Conservation (phyloP, 2,888 invertebrate species). For the Athetis lepigone region DNA sequence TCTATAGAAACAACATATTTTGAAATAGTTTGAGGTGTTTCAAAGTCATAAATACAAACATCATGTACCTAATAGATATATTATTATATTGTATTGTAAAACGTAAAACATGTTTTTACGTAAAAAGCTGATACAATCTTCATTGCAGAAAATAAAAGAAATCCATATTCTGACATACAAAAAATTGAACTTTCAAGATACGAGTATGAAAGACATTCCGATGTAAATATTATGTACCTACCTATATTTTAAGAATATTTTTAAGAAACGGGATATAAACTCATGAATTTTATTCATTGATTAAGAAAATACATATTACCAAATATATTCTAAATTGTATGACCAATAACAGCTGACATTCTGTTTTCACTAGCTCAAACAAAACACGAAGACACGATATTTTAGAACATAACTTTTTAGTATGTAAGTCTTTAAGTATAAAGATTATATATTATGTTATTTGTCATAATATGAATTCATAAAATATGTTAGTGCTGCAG, state of each 20-base stretch:
- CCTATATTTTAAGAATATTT: constrained; percentile 7
- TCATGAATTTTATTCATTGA: not conserved
- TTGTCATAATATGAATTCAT: not conserved
- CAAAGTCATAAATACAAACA: constrained; percentile 27
- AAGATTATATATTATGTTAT: too few species aligned
- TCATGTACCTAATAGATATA: constrained; percentile 32
- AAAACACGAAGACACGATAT: constrained; percentile 5
- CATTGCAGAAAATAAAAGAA: constrained; percentile 1
- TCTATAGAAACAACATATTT: constrained; percentile 6
- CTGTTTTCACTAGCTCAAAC: constrained; percentile 6
- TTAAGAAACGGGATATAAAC: not conserved
- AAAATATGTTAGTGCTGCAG: not conserved
- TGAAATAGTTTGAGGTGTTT: constrained; percentile 15
- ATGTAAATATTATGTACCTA: constrained; percentile 52
- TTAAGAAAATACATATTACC: constrained; percentile 19
- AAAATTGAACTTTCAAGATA: constrained; percentile 23
- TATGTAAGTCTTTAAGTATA: too few species aligned
- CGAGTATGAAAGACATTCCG: constrained; percentile 52
- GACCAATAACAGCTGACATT: not conserved
- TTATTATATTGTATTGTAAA: not conserved
- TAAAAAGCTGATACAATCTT: constrained; percentile 16
- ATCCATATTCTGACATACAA: constrained; percentile 5
- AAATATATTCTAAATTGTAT: constrained; percentile 17
- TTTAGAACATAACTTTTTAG: not conserved
- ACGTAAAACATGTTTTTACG: not conserved